A percentile compares a stretch with the other conserved stretches of the same genome.
Conservation (phyloP, 2,113 vertebrate genomes). For the Thymallus thymallus region DNA sequence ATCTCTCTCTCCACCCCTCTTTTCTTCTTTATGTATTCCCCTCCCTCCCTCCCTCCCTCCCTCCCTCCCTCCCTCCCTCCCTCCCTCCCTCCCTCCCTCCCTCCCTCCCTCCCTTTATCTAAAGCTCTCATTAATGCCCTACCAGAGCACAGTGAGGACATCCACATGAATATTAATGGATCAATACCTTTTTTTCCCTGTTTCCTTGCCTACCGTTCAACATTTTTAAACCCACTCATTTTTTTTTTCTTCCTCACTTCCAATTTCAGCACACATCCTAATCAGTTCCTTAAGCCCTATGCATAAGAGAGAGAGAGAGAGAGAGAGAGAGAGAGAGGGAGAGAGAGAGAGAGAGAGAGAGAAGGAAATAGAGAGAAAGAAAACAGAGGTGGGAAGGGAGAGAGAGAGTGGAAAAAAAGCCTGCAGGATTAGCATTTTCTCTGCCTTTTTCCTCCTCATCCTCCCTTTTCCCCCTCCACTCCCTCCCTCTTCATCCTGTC, state of each 20-base stretch:
- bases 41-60: not conserved
- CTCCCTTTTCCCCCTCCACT: constrained; percentile 33
- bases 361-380: constrained; percentile 2
- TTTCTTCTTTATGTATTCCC: too few relatives aligned
- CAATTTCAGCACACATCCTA: constrained; percentile 71
- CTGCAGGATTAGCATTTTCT: constrained; percentile 68
- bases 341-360: constrained; percentile 11
- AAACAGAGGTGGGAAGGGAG: not conserved
- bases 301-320: constrained; percentile 67
- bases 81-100: not conserved
- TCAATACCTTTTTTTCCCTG: constrained; percentile 36
- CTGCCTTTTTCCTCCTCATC: constrained; percentile 54
- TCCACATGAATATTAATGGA: constrained; percentile 74
- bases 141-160: constrained; percentile 56
- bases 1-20: too few relatives aligned
- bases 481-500: constrained; percentile 49
- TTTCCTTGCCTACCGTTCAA: constrained; percentile 41
- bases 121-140: constrained; percentile 70
- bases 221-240: constrained; percentile 50
- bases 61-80: not conserved
- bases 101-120: constrained; percentile 42
- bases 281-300: constrained; percentile 72
- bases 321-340: constrained; percentile 29
- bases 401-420: constrained; percentile 4
- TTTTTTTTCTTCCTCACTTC: constrained; percentile 37